phyloP scores from a whole-genome alignment of 2,113 vertebrate genomes.

The Sinocyclocheilus maitianheensis region DNA sequence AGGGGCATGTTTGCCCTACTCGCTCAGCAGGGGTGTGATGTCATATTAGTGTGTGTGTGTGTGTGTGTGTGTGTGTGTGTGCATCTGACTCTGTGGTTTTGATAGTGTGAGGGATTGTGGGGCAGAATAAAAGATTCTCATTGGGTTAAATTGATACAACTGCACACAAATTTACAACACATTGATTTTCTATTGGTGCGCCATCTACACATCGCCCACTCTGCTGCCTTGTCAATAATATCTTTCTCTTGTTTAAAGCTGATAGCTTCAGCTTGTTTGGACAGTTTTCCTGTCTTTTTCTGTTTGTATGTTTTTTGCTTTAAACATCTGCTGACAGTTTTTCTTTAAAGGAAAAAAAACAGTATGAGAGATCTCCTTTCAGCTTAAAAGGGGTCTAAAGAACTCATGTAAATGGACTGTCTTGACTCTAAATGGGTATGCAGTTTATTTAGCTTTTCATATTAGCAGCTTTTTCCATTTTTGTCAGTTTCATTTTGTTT shows the following conservation, averaged over 20 bases:
- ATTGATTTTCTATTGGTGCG: constrained; percentile 34
- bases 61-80: constrained; percentile 67
- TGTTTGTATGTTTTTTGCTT: neutral
- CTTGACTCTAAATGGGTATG: constrained; percentile 18
- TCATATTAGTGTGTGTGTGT: constrained; percentile 63
- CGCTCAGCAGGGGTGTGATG: constrained; percentile 74
- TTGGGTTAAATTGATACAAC: constrained; percentile 22
- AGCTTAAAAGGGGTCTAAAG: constrained; percentile 18
- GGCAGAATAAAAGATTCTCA: constrained; percentile 37
- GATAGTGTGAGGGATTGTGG: constrained; percentile 47
- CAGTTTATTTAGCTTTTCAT: constrained; percentile 33
- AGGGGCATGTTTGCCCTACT: constrained; percentile 67
- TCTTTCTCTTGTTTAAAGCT: neutral
- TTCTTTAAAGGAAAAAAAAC: neutral
- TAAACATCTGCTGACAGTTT: constrained; percentile 3
- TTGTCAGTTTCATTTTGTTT: constrained; percentile 22
- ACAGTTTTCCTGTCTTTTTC: neutral
- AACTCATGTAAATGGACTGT: constrained; percentile 22
- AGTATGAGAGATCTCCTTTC: neutral
- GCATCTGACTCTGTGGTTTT: constrained; percentile 59
- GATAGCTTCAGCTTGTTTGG: neutral
- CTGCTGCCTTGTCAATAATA: constrained; percentile 31
- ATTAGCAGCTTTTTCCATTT: neutral
- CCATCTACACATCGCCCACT: constrained; percentile 4
- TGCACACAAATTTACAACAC: constrained; percentile 11